These are phyloP conservation scores for Pantelozetes paolii DNA, from an alignment of 2,888 invertebrate species.

Conservation along the genomic window DNA sequence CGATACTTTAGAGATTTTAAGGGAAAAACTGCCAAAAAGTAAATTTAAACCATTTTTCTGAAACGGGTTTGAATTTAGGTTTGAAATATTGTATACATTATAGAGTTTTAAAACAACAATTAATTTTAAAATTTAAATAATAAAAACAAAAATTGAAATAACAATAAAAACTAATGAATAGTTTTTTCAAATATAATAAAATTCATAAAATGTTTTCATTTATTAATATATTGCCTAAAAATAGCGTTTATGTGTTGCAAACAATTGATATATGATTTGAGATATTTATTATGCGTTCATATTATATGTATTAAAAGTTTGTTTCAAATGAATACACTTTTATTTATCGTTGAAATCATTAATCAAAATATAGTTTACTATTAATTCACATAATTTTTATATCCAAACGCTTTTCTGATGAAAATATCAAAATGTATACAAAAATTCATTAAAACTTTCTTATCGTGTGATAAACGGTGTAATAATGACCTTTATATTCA, in stretches of 20 bases:
- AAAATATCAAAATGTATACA: neutral
- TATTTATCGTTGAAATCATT: neutral
- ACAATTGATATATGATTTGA: neutral
- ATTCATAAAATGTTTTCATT: no score
- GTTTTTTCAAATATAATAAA: no score
- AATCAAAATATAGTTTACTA: neutral
- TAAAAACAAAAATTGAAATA: no score
- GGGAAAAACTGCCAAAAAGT: no score
- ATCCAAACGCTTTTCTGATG: neutral
- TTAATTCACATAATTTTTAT: neutral
- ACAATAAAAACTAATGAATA: no score
- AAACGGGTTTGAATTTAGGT: no score
- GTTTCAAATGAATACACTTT: neutral
- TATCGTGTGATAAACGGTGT: neutral
- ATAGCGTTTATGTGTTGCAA: neutral
- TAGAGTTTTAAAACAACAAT: no score
- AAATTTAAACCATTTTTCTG: no score
- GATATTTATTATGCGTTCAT: neutral
- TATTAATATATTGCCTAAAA: no score
- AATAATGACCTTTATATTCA: neutral
- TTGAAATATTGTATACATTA: no score
- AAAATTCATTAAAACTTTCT: neutral
- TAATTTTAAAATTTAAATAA: no score
- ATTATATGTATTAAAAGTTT: neutral
- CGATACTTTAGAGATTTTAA: no score